Evolutionary conservation across 1,140 invertebrate species (phyloP), one percentile per base, ranked within the genome.

Genomic region (Manduca sexta): DNA sequence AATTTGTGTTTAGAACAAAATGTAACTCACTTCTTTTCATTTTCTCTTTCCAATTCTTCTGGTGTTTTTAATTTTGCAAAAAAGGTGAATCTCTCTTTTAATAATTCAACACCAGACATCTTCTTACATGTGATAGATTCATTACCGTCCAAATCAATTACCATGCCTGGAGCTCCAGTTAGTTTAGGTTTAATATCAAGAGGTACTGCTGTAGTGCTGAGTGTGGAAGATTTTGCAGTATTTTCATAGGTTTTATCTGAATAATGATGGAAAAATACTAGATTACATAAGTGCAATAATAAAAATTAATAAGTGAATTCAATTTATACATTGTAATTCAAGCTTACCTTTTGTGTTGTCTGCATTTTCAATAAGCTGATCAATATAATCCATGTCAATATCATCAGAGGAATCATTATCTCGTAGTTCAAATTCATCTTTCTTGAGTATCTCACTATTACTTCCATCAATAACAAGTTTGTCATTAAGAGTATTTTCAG

Each of bases 31-130:
- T 62, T 84, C 53, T 73, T 80, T 51, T 88, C 64, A 76, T 71
- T 79, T 83, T 83, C 61, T 68, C 70, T 63, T 78, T 86, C 64
- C 62, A 60, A 49, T 82, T 88, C 60, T 67, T 64, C 79, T 3
- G 76, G 60, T 15, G 86, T 88, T 51, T 88, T 87, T 1, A 87
- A 57, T 13, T 79, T 72, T 2, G 85, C 72, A 72, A 92, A 92
- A 58, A 89, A 88, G 13, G 88, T 72, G 67, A 90, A 93, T 65
- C 90, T 82, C 58, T 91, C 83, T 62, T 91, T 88, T 18, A 93
- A 81, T 44, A 87, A 62, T 51, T 88, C 82, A 8, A 91, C 75
- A 31, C 90, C 90, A 56, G 79, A 79, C 6, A 85, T 59, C 54
- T 87, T 87, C 37, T 55, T 73, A n/a, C 59, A 34, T n/a, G 8